Base-by-base conservation (phyloP, 2,113 vertebrate species). In the Chaetops frenatus region DNA sequence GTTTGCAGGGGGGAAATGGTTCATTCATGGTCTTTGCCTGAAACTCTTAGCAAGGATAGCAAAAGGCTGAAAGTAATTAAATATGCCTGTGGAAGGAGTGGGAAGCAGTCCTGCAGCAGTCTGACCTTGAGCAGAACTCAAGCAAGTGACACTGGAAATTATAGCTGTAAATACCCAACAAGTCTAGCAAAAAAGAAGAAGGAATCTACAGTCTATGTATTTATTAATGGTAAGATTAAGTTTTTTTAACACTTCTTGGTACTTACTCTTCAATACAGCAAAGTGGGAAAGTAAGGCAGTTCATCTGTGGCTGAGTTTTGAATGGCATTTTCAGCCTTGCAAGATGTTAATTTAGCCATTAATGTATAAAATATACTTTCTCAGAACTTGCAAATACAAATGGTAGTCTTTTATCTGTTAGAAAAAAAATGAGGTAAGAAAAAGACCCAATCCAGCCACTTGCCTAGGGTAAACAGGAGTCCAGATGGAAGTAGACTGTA, bases 211-310 rank as follows among this genome's bases (percentile, higher is more conserved):
- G 92, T 99, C 95, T 99, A 99, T 70, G 93, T 99, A 88, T 99
- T 98, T 98, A 97, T 99, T 97, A 98, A 98, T 96, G 99, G 99
- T 99, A 99, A 99, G 98, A 98, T n/a, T 20, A 61, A 54, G 22
- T 10, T 83, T 45, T 70, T 97, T 91, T 73, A 36, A 27, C 16
- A 33, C 48, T 88, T 81, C 57, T 66, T 92, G n/a, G 23, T 86
- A 62, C 66, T 87, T 69, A 56, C 24, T 71, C 65, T 90, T 93
- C 60, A 70, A 33, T 47, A 35, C 28, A 93, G 45, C 31, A n/a
- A 90, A 81, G 53, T 23, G 25, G 28, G 60, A 67, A 86, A 90
- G 66, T 53, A 71, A 70, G n/a, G 42, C 35, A 79, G 8, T 50
- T 81, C 42, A 86, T 48, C 33, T 83, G 24, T 51, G 33, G 11